Evolutionary conservation across 2,113 vertebrate genomes (phyloP).

Genomic region (Megaptera novaeangliae): DNA sequence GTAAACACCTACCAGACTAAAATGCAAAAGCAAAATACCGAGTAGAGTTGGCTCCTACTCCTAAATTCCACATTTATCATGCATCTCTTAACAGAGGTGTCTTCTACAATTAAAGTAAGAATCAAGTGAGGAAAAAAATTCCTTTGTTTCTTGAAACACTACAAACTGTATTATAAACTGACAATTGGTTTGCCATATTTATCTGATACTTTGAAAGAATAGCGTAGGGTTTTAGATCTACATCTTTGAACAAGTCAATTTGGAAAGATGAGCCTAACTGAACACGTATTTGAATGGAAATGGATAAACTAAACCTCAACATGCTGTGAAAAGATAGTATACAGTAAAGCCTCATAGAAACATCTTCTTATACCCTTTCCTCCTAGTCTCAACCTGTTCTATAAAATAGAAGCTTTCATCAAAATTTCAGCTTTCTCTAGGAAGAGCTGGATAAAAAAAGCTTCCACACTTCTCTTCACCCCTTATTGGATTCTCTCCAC

Average conservation of each 20-base stretch:
- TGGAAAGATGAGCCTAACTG: neutral
- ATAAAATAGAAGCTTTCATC: neutral
- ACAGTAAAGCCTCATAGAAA: neutral
- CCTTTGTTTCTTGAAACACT: neutral
- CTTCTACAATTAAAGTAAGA: slow-evolving; percentile 6
- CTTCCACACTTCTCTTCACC: neutral
- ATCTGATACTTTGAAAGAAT: neutral
- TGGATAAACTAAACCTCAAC: neutral
- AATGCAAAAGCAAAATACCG: neutral
- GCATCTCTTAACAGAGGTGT: neutral
- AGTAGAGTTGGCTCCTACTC: neutral
- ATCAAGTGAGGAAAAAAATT: neutral
- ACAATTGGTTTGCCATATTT: neutral
- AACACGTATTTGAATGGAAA: neutral
- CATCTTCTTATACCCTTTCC: neutral
- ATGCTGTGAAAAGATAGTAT: neutral
- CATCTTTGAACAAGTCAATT: neutral
- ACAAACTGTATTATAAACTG: neutral
- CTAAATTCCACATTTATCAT: neutral
- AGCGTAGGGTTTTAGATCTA: neutral
- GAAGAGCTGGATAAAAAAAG: neutral
- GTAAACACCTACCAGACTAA: neutral
- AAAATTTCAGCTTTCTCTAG: neutral
- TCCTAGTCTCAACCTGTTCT: neutral
- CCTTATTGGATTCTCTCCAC: neutral